Base-by-base conservation (phyloP, 2,113 vertebrate species). In the Neolamprologus fasciatus region DNA sequence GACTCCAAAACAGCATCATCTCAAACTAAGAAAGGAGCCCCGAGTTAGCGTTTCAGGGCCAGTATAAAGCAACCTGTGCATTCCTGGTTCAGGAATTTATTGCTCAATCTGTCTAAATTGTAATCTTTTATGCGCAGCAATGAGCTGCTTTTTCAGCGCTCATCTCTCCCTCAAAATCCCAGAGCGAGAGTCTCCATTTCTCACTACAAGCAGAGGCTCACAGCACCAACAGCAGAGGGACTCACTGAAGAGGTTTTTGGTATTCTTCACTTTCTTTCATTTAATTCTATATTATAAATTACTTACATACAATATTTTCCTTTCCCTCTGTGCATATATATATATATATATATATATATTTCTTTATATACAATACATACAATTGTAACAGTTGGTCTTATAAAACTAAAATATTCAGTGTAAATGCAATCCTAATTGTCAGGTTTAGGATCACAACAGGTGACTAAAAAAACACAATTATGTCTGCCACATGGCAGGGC, bases 311-410 rank as follows among this genome's bases (percentile, higher is more conserved):
- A 76, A 28, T 50, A 2, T 40, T 76, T 73, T n/a, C 7, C 35
- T 66, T 82, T 81, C 28, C 80, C 23, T 91, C 81, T 89, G 81
- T 95, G 92, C 89, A 94, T 63, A 89, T 57, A 68, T 21, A 40
- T 42, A 88, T 88, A 4, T 61, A 82, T 71, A n/a, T 53, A 54
- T 23, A 66, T 11, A 85, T 87, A 47, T 66, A 37, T 80, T 57
- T 85, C 9, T 86, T 68, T 95, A 89, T 94, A 51, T 90, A 94
- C 90, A 95, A 88, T 90, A 93, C 83, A 92, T 89, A 93, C 93
- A 92, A 10, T 12, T 86, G 61, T 11, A 83, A 87, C 84, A 78
- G 17, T 63, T 53, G 47, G 42, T 82, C 84, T 76, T 61, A 55
- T 37, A 81, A 91, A 93, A 87, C 89, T 92, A 87, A 82, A 50